These are phyloP conservation scores for Callipepla squamata DNA, from an alignment of 2,113 vertebrate genomes.

Conservation along the genomic window DNA sequence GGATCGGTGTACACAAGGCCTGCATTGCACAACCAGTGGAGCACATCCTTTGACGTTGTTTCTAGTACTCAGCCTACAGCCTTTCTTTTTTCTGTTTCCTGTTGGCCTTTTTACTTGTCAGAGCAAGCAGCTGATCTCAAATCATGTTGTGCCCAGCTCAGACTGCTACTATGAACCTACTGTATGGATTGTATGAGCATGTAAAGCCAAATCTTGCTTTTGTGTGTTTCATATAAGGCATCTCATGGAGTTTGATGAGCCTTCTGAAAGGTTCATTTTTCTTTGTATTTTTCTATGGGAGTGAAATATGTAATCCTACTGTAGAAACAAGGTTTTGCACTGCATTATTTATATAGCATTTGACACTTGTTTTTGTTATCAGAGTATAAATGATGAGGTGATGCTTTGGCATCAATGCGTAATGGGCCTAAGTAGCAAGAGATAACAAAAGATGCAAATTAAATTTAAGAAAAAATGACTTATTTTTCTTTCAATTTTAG, in stretches of 20 bases:
- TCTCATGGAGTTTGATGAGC: neutral
- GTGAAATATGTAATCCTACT: neutral
- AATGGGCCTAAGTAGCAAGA: neutral
- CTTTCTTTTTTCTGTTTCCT: neutral
- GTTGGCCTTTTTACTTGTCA: neutral
- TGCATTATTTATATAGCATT: neutral
- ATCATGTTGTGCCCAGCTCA: neutral
- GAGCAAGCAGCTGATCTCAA: neutral
- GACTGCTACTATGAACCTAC: neutral
- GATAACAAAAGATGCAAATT: neutral
- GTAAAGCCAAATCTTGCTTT: neutral
- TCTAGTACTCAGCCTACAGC: neutral
- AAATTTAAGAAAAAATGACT: neutral
- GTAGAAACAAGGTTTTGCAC: neutral
- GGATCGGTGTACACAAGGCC: neutral
- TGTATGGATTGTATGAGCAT: neutral
- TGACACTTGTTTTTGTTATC: neutral
- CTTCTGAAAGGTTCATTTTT: neutral
- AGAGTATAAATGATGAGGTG: neutral
- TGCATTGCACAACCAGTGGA: neutral
- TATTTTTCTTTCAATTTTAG: constrained; percentile 74
- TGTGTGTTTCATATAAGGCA: neutral
- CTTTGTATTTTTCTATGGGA: neutral
- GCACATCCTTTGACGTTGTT: neutral
- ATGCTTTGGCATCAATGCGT: neutral